Conservation (phyloP, 2,888 invertebrate species). For the Microplitis deprimator region DNA sequence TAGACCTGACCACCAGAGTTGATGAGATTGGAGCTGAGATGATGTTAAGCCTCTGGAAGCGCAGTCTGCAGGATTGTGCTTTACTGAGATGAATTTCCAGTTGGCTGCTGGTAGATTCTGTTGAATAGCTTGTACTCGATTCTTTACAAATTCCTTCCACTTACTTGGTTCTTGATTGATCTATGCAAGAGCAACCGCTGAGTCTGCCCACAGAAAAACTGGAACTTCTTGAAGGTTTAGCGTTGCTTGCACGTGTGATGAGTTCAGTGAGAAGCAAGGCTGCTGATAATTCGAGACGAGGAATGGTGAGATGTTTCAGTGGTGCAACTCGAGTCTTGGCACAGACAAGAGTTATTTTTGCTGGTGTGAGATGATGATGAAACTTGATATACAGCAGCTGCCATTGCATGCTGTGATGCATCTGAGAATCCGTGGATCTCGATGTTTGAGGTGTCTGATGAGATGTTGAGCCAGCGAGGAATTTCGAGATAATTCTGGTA, state of each 20-base stretch:
- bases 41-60: constrained; percentile 44
- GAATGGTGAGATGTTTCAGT: constrained; percentile 41
- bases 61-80: constrained; percentile 17
- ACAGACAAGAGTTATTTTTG: constrained; percentile 30
- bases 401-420: constrained; percentile 45
- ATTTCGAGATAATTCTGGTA: background rate
- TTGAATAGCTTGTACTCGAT: constrained; percentile 45
- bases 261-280: background rate
- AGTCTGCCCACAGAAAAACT: background rate
- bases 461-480: constrained; percentile 39
- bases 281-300: too few relatives aligned
- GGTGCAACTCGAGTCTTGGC: constrained; percentile 48
- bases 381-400: too few relatives aligned
- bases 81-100: constrained; percentile 45
- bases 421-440: constrained; percentile 52
- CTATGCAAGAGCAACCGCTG: background rate
- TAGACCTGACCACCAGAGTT: constrained; percentile 17
- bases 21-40: constrained; percentile 25
- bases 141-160: background rate
- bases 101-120: constrained; percentile 50
- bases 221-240: background rate
- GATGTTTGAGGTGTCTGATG: background rate
- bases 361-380: constrained; percentile 26
- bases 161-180: background rate
- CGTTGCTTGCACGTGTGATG: background rate